Evolutionary conservation across 2,113 vertebrate species (phyloP).

Genomic region (Heliornis fulica): DNA sequence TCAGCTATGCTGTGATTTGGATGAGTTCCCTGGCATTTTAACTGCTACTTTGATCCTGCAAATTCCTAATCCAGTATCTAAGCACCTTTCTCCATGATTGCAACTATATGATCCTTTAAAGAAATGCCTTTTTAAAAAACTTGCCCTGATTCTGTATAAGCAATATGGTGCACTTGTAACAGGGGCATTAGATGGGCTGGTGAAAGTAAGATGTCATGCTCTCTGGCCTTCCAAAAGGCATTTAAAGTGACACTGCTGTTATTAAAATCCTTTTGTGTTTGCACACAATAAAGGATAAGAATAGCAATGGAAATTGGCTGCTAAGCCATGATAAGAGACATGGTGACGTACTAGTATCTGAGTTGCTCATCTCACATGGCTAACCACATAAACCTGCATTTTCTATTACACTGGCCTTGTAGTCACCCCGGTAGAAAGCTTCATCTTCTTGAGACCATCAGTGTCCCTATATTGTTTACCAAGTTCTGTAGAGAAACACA

Average conservation of each 20-base stretch:
- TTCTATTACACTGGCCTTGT: background rate
- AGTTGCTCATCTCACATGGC: background rate
- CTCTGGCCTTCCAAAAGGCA: background rate
- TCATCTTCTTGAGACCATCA: background rate
- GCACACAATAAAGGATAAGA: constrained; percentile 57
- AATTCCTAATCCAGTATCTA: constrained; percentile 58
- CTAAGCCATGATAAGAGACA: constrained; percentile 27
- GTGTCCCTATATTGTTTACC: background rate
- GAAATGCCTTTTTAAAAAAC: background rate
- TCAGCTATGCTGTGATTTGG: constrained; percentile 58
- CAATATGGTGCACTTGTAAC: background rate
- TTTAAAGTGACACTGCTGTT: constrained; percentile 17
- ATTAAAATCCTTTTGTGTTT: constrained; percentile 21
- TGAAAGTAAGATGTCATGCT: background rate
- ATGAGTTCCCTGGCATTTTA: constrained; percentile 60
- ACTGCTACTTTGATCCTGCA: constrained; percentile 46
- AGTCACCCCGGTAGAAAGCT: background rate
- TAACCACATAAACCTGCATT: background rate
- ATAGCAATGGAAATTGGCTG: constrained; percentile 51
- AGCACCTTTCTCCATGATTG: constrained; percentile 29
- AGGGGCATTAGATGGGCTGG: background rate
- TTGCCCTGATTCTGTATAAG: background rate
- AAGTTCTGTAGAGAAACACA: background rate
- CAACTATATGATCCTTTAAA: constrained; percentile 25
- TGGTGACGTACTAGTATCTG: background rate